phyloP scores from a whole-genome alignment of 2,113 vertebrate genomes.

The Cryptotis parvus region DNA sequence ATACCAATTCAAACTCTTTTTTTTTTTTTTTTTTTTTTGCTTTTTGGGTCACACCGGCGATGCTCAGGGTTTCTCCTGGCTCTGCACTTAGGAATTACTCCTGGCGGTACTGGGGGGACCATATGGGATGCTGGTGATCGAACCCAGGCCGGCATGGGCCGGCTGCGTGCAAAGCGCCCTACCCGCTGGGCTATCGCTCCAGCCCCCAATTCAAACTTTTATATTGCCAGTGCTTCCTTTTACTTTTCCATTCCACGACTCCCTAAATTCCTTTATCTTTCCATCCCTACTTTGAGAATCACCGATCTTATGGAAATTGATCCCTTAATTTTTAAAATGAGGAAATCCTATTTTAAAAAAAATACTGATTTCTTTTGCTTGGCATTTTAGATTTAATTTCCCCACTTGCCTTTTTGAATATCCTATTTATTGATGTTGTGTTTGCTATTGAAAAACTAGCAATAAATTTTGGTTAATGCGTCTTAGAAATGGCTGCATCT shows the following conservation, averaged over 20 bases:
- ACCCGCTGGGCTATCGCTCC: too few species aligned
- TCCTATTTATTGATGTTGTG: neutral
- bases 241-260: neutral
- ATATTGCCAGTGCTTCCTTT: neutral
- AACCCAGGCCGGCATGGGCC: too few species aligned
- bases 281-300: neutral
- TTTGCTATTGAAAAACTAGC: neutral
- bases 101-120: too few species aligned
- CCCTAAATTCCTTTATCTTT: neutral
- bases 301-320: neutral
- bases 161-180: too few species aligned
- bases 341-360: neutral
- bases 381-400: constrained; percentile 11
- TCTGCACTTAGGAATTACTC: too few species aligned
- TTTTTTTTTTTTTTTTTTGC: too few species aligned
- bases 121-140: too few species aligned
- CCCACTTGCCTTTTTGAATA: constrained; percentile 24
- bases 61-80: too few species aligned
- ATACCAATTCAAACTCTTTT: neutral
- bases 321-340: neutral
- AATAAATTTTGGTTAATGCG: constrained; percentile 33
- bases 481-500: neutral
- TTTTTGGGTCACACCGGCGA: too few species aligned
- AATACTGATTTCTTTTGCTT: constrained; percentile 18
- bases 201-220: too few species aligned